Evolutionary conservation across 2,113 vertebrate genomes (phyloP).

Genomic region (Limnothrissa miodon): DNA sequence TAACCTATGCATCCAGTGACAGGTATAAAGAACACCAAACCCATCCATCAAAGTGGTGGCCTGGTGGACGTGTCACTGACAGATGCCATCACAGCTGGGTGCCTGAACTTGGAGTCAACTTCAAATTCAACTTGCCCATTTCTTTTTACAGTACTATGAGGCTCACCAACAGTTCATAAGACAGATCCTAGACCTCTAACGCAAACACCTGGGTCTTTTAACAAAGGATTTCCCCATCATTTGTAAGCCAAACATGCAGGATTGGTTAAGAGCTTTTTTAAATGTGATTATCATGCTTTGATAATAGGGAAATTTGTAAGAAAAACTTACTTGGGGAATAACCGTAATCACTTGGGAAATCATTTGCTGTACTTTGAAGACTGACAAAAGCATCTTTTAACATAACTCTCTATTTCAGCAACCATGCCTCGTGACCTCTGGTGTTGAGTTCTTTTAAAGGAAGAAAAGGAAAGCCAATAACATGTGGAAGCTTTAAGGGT

Average conservation of each 20-base stretch:
- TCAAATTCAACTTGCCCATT: not conserved
- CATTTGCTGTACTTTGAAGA: not conserved
- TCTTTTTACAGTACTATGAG: not conserved
- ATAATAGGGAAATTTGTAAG: not conserved
- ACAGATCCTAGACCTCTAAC: not conserved
- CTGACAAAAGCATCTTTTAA: not conserved
- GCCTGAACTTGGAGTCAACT: not conserved
- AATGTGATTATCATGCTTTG: not conserved
- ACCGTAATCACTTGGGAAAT: not conserved
- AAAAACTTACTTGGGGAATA: no score
- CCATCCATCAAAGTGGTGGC: not conserved
- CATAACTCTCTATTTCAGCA: not conserved
- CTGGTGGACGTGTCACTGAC: not conserved
- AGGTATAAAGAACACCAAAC: not conserved
- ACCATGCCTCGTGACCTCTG: not conserved
- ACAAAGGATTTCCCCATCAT: not conserved
- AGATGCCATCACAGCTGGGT: conserved; percentile 11
- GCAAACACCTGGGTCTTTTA: not conserved
- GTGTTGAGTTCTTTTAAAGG: not conserved
- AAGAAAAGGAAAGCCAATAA: not conserved
- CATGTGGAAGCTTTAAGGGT: not conserved
- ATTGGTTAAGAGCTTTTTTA: not conserved
- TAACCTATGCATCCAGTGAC: not conserved
- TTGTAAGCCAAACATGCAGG: not conserved
- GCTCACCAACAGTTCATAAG: not conserved